Evolutionary conservation across 1,140 invertebrate species (phyloP).

Genomic region (Conus ventricosus): DNA sequence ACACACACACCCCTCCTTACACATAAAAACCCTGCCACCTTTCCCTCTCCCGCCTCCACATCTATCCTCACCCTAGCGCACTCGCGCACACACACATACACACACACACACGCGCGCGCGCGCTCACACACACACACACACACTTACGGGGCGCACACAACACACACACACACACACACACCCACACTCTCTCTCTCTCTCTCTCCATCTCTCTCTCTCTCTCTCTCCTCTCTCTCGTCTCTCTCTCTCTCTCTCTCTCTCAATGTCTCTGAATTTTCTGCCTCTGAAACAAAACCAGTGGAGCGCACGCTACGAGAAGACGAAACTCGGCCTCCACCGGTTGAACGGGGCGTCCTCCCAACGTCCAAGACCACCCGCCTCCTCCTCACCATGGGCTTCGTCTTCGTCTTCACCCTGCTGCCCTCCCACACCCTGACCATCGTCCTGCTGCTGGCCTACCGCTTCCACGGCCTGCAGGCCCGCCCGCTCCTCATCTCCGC

Average conservation of each 20-base stretch:
- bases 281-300: conserved; percentile 8
- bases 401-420: conserved; percentile 63
- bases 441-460: conserved; percentile 47
- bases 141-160: too few relatives aligned
- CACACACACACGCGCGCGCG: too few relatives aligned
- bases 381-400: conserved; percentile 66
- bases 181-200: neutral
- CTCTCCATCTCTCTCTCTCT: conserved; percentile 9
- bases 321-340: conserved; percentile 47
- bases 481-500: conserved; percentile 38
- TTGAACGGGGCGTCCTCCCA: conserved; percentile 38
- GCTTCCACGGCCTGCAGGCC: neutral
- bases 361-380: conserved; percentile 66
- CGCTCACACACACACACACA: too few relatives aligned
- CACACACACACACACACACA: too few relatives aligned
- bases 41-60: too few relatives aligned
- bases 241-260: neutral
- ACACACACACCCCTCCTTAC: too few relatives aligned
- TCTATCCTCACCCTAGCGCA: too few relatives aligned
- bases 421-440: conserved; percentile 61
- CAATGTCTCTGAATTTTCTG: neutral
- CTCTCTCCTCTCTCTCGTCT: neutral
- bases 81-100: too few relatives aligned
- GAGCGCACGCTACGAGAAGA: conserved; percentile 33
- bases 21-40: too few relatives aligned